Base-by-base conservation (phyloP, 2,797 vertebrate genomes). In the Urosaurus nigricauda region DNA sequence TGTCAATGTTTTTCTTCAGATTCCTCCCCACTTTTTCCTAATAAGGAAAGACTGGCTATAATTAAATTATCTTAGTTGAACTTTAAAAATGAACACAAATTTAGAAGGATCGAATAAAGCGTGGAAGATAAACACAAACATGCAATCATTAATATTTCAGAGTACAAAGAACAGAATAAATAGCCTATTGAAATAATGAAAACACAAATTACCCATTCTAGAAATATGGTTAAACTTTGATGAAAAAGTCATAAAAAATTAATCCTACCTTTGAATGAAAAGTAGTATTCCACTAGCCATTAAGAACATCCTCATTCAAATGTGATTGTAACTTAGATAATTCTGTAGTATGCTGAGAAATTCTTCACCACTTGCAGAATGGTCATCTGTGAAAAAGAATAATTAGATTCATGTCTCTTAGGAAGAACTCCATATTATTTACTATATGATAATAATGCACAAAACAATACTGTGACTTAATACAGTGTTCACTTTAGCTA, bases 191-290 rank as follows among this genome's bases (percentile, higher is more conserved):
- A 95, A 94, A 94, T 90, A 93, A 93, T 89, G 79, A 94, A 95
- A 94, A 86, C 79, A 80, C 81, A 91, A 91, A 92, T 93, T 88
- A 89, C 51, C 93, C 90, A 87, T 93, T 95, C 93, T 92, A 94
- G 91, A 93, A 90, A 91, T 89, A 93, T 95, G 89, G 90, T 95
- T 96, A 95, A 95, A 95, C 51, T 95, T 95, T 96, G 92, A 96
- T 95, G 93, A 95, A 94, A 95, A 92, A 95, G 90, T 94, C 93
- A 95, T 95, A 94, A 95, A 95, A 95, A 86, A 60, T 93, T 96
- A 92, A 95, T 95, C 88, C 91, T 92, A 58, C 80, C 90, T 87
- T 93, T 94, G 93, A 94, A 92, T 4, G 8, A 92, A 95, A 90
- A 68, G 43, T 51, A 89, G 84, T 65, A 82, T 65, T 92, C 93